phyloP scores from a whole-genome alignment of 2,888 invertebrate genomes.

The Notodonta dromedarius region DNA sequence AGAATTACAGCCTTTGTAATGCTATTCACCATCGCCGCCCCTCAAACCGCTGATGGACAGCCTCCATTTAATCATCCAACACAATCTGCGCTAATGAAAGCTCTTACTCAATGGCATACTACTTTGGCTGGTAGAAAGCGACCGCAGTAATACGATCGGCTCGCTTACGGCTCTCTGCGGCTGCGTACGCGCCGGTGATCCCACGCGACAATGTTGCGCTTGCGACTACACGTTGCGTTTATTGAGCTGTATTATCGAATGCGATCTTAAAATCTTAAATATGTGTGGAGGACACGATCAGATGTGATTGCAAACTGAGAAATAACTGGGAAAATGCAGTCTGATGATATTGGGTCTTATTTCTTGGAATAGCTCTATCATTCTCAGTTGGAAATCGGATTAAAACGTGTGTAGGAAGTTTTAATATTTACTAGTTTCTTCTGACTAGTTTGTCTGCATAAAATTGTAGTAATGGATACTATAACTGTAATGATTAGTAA shows the following conservation, averaged over 20 bases:
- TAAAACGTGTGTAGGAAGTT: too few species aligned
- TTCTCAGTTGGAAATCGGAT: too few species aligned
- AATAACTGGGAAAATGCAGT: too few species aligned
- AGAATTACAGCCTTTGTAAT: neutral
- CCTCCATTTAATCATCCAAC: conserved; percentile 10
- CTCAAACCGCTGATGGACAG: conserved; percentile 2
- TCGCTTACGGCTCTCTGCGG: conserved; percentile 27
- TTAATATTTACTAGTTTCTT: too few species aligned
- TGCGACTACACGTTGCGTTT: conserved; percentile 16
- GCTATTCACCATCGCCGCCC: neutral
- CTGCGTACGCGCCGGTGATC: conserved; percentile 23
- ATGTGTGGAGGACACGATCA: too few species aligned
- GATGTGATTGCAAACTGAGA: too few species aligned
- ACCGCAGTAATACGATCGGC: conserved; percentile 41
- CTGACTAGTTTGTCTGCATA: too few species aligned
- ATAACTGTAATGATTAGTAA: too few species aligned
- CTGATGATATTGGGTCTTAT: too few species aligned
- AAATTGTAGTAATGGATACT: too few species aligned
- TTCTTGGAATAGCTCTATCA: too few species aligned
- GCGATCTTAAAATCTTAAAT: neutral
- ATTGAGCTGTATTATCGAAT: neutral
- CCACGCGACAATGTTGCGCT: conserved; percentile 44
- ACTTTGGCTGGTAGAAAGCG: conserved; percentile 29
- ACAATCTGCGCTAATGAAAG: conserved; percentile 16
- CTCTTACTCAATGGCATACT: conserved; percentile 1